These are phyloP conservation scores for Plecturocebus donacophilus DNA, from an alignment of 2,113 vertebrate species.

Conservation along the genomic window DNA sequence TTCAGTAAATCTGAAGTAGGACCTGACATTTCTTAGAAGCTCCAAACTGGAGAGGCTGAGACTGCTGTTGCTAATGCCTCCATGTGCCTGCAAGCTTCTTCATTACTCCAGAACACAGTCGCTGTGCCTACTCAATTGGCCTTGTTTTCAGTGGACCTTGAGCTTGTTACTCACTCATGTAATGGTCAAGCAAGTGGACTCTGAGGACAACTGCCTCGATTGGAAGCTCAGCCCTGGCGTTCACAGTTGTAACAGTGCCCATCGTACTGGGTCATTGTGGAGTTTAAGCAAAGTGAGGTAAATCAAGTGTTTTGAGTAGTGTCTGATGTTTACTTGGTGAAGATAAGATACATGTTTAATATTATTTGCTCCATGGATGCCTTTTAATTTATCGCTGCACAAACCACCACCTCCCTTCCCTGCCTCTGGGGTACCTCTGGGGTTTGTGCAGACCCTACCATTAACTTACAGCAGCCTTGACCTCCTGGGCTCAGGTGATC, in stretches of 20 bases:
- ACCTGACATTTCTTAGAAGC: not conserved
- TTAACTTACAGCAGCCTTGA: not conserved
- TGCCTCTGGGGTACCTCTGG: not conserved
- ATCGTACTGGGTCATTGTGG: not conserved
- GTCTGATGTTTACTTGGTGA: not conserved
- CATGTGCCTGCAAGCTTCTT: not conserved
- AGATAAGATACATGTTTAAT: not conserved
- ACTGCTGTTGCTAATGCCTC: not conserved
- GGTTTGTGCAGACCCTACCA: not conserved
- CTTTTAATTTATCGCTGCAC: too few relatives aligned
- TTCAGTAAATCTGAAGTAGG: not conserved
- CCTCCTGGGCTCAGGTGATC: too few relatives aligned
- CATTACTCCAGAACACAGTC: not conserved
- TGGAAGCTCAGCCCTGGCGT: not conserved
- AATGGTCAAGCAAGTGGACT: not conserved
- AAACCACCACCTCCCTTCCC: not conserved
- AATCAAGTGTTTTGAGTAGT: not conserved
- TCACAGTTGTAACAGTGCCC: not conserved
- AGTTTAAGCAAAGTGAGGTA: not conserved
- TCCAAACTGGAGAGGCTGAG: not conserved
- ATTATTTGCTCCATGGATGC: not conserved
- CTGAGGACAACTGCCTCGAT: not conserved
- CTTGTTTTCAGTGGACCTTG: not conserved
- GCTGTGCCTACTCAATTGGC: not conserved
- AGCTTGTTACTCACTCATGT: not conserved